phyloP scores from a whole-genome alignment of 1,140 invertebrate species.

The Eriocheir sinensis region DNA sequence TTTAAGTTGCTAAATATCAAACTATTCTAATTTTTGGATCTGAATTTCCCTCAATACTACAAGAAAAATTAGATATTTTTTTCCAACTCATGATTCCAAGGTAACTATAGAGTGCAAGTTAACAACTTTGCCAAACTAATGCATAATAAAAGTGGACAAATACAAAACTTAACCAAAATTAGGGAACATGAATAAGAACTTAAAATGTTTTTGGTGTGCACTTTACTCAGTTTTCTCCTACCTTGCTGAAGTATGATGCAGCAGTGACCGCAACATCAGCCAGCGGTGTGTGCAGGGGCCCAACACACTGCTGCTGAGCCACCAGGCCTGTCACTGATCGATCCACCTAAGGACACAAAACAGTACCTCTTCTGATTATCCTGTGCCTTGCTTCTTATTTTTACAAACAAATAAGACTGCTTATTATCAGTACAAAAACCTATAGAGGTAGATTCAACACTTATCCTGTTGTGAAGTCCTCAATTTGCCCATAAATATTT shows the following conservation, averaged over 20 bases:
- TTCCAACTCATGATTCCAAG: no score
- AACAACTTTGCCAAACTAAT: neutral
- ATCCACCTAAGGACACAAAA: conserved; percentile 88
- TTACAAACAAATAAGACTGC: no score
- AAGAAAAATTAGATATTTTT: no score
- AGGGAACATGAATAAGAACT: neutral
- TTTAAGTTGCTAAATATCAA: no score
- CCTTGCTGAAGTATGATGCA: conserved; percentile 85
- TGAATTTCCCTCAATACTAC: no score
- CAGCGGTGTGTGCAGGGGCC: conserved; percentile 96
- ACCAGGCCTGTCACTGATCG: conserved; percentile 97
- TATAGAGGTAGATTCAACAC: no score
- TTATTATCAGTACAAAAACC: no score
- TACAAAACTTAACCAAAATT: neutral
- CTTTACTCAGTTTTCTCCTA: conserved; percentile 39
- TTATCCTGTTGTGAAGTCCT: no score
- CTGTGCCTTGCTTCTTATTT: no score
- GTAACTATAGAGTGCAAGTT: neutral
- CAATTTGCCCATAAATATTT: no score
- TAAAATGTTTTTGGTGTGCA: neutral
- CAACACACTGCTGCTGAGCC: conserved; percentile 98
- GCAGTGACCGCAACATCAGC: conserved; percentile 97
- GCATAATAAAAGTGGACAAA: neutral
- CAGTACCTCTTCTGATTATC: no score
- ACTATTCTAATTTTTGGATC: no score